phyloP scores from a whole-genome alignment of 64 coral and sea anemone genomes.

The Catalaphyllia jardinei region DNA sequence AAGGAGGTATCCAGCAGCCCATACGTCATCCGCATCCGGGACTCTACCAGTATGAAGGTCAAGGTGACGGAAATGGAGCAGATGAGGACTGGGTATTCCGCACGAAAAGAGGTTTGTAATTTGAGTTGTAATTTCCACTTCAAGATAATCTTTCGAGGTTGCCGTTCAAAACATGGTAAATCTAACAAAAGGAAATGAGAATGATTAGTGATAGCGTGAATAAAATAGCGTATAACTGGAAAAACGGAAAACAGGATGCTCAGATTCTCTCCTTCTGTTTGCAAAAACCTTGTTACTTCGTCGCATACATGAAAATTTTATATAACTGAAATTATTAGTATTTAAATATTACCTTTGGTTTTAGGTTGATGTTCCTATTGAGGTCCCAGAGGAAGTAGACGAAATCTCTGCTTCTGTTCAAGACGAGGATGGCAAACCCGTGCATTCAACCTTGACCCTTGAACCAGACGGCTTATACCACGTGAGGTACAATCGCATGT shows the following conservation, averaged over 20 bases:
- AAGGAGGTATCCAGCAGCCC: slow-evolving; percentile 85
- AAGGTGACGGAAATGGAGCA: slow-evolving; percentile 65
- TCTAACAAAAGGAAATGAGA: no score
- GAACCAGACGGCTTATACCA: slow-evolving; percentile 82
- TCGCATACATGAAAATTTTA: neutral
- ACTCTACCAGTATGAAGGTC: slow-evolving; percentile 61
- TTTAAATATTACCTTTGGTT: neutral
- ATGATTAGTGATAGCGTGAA: no score
- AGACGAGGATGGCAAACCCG: slow-evolving; percentile 62
- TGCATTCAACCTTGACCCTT: slow-evolving; percentile 58
- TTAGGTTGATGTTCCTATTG: slow-evolving; percentile 84
- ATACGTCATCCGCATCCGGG: slow-evolving; percentile 34
- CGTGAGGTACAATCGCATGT: slow-evolving; percentile 31
- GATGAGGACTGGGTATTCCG: slow-evolving; percentile 54
- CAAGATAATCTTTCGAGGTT: no score
- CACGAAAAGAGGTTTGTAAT: slow-evolving; percentile 55
- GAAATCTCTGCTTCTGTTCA: slow-evolving; percentile 68
- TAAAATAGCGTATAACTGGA: no score
- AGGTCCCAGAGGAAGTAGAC: slow-evolving; percentile 68
- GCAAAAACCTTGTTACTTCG: no score
- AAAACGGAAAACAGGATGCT: no score
- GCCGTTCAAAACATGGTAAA: no score
- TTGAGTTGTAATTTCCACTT: neutral
- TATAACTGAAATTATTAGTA: no score
- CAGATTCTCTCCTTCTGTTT: no score